A percentile compares a stretch with the other conserved stretches of the same genome.
phyloP scores from a whole-genome alignment of 2,888 invertebrate genomes.

The Steinernema scapterisci region DNA sequence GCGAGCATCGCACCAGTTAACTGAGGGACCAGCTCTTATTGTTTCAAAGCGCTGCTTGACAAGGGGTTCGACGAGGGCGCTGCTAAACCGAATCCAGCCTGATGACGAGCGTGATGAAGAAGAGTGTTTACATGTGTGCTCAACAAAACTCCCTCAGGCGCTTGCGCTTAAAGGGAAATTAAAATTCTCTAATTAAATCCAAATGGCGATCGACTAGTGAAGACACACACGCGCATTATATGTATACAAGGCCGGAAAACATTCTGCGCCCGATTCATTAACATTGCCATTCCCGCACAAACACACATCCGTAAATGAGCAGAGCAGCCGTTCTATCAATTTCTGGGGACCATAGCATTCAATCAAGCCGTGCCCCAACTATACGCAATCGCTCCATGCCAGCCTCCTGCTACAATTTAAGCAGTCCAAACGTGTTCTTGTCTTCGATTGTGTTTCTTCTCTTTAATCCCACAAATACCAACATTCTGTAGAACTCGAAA shows the following conservation, averaged over 20 bases:
- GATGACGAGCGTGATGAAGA: constrained; percentile 25
- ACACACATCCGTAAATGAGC: constrained; percentile 18
- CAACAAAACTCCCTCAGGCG: constrained; percentile 30
- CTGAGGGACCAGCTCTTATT: constrained; percentile 25
- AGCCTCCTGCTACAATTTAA: no score
- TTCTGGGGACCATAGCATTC: no score
- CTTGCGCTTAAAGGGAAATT: constrained; percentile 25
- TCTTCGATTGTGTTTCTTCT: not conserved
- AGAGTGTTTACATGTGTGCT: constrained; percentile 25
- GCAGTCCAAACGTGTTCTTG: no score
- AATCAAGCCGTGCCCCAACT: no score
- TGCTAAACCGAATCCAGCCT: not conserved
- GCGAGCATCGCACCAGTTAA: not conserved
- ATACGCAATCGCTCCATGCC: no score
- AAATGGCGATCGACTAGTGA: constrained; percentile 26
- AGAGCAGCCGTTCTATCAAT: no score
- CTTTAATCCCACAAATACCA: constrained; percentile 9
- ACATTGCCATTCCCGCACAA: constrained; percentile 25
- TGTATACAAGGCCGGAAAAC: constrained; percentile 30
- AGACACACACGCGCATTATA: constrained; percentile 25
- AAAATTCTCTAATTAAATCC: constrained; percentile 32
- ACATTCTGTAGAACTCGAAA: constrained; percentile 12
- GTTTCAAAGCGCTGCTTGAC: not conserved
- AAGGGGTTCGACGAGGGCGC: not conserved
- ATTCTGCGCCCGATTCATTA: constrained; percentile 32